Percentiles rank a stretch among this genome's conserved stretches.
Conservation (phyloP, 2,888 invertebrate species). For the Colostygia pectinataria region DNA sequence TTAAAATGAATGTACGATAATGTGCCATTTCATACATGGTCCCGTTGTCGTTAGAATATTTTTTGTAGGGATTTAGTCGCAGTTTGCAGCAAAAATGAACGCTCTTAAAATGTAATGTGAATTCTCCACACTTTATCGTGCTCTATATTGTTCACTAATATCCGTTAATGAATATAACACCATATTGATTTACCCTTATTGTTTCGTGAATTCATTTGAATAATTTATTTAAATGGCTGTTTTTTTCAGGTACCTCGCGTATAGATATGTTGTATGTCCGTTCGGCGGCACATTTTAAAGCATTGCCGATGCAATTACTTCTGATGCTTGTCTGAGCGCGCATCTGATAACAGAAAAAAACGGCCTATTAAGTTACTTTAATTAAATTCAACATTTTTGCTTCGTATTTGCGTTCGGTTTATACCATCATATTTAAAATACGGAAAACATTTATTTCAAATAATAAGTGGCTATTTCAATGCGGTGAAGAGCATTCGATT, state of each 20-base stretch:
- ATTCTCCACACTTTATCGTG: slow-evolving; percentile 21
- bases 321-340: slow-evolving; percentile 64
- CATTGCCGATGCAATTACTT: slow-evolving; percentile 69
- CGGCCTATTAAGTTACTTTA: slow-evolving; percentile 63
- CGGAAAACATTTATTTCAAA: slow-evolving; percentile 53
- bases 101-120: slow-evolving; percentile 26
- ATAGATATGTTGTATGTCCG: slow-evolving; percentile 46
- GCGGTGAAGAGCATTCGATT: slow-evolving; percentile 17
- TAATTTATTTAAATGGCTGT: slow-evolving; percentile 21
- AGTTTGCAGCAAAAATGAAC: slow-evolving; percentile 25
- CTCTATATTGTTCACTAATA: slow-evolving; percentile 21
- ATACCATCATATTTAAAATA: slow-evolving; percentile 53
- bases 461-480: slow-evolving; percentile 52
- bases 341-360: slow-evolving; percentile 76
- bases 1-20: slow-evolving; percentile 48
- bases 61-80: slow-evolving; percentile 29
- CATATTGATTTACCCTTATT: slow-evolving; percentile 15
- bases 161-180: slow-evolving; percentile 24
- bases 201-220: slow-evolving; percentile 6
- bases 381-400: slow-evolving; percentile 69
- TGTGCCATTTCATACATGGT: slow-evolving; percentile 40
- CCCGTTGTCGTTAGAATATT: slow-evolving; percentile 32
- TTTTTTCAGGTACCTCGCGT: slow-evolving; percentile 19
- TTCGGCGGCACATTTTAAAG: slow-evolving; percentile 65
- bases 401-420: slow-evolving; percentile 46